These are phyloP conservation scores for Callinectes sapidus DNA, from an alignment of 2,888 invertebrate genomes.

Conservation along the genomic window DNA sequence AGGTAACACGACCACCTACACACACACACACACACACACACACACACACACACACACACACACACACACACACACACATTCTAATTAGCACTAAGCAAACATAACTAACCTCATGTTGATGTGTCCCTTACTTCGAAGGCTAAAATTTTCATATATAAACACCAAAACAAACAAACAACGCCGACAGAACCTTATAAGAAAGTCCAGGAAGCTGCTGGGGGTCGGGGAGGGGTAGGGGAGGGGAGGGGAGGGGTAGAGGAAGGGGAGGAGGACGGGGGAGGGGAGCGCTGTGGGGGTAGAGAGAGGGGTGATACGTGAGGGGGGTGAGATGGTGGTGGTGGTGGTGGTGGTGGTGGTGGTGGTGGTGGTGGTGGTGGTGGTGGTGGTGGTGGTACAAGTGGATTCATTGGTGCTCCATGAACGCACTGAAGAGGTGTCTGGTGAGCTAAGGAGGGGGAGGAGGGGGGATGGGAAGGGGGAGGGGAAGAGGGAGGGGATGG, in stretches of 20 bases:
- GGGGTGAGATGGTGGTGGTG: background rate
- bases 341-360: background rate
- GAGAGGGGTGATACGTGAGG: constrained; percentile 10
- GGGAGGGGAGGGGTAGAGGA: background rate
- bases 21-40: constrained; percentile 15
- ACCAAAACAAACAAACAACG: background rate
- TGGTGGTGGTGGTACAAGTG: background rate
- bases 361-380: background rate
- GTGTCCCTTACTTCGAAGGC: background rate
- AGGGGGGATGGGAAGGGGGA: background rate
- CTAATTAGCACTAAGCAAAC: background rate
- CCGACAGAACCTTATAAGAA: background rate
- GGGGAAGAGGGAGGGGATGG: background rate
- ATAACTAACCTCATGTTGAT: background rate
- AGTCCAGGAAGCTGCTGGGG: background rate
- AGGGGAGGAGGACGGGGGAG: background rate
- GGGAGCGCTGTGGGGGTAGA: background rate
- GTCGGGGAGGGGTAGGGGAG: background rate
- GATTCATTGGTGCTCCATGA: background rate
- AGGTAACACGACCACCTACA: background rate
- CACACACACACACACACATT: background rate
- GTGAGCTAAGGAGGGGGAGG: background rate
- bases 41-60: constrained; percentile 24
- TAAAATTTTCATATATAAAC: background rate
- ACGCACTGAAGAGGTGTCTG: background rate